A percentile compares a stretch with the other conserved stretches of the same genome.
Evolutionary conservation across 2,113 vertebrate species (phyloP).

Genomic region (Rhegmatorhina hoffmannsi): DNA sequence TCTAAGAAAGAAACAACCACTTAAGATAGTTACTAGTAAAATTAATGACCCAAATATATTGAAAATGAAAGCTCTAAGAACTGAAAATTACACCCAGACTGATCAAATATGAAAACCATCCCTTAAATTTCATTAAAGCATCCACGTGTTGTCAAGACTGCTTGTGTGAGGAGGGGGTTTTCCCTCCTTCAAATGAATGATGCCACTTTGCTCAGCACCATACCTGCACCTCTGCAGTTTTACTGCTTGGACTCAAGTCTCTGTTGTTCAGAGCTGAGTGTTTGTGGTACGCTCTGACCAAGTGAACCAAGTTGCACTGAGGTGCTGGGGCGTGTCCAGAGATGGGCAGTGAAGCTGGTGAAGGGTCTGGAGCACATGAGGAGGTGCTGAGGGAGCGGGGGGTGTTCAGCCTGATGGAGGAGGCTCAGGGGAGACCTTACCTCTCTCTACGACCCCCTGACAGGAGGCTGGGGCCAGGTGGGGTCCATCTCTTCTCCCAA

Average conservation of each 20-base stretch:
- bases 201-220: not conserved
- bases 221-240: not conserved
- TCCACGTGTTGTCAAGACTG: not conserved
- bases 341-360: fast-evolving
- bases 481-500: not conserved
- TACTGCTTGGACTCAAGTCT: not conserved
- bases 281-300: not conserved
- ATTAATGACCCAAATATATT: not conserved
- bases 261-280: not conserved
- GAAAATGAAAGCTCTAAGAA: not conserved
- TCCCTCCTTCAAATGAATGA: not conserved
- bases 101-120: not conserved
- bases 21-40: slow-evolving; percentile 1
- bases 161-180: not conserved
- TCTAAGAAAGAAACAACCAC: not conserved
- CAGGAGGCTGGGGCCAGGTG: not conserved
- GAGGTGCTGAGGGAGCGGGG: not conserved
- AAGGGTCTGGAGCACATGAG: not conserved
- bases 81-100: not conserved
- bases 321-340: not conserved
- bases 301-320: not conserved
- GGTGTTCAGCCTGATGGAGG: not conserved
- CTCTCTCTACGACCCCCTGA: not conserved
- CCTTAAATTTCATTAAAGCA: not conserved
- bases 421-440: not conserved